phyloP scores from a whole-genome alignment of 2,888 invertebrate species.

The Pecten maximus region DNA sequence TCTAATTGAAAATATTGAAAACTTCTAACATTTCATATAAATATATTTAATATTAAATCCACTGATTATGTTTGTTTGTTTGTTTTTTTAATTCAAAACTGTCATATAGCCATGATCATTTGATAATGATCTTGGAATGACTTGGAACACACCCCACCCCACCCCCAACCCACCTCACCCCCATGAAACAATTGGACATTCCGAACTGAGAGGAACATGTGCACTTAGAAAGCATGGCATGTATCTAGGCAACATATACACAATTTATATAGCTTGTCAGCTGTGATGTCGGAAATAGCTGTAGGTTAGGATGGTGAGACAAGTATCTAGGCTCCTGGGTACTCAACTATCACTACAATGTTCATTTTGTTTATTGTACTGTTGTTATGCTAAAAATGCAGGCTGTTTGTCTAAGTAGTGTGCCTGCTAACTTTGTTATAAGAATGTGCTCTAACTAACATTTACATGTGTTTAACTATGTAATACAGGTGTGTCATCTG shows the following conservation, averaged over 20 bases:
- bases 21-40: too few species aligned
- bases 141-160: too few species aligned
- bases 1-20: too few species aligned
- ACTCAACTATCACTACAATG: not conserved
- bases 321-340: not conserved
- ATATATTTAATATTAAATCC: too few species aligned
- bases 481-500: not conserved
- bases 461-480: not conserved
- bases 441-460: not conserved
- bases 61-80: too few species aligned
- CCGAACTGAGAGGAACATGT: not conserved
- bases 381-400: not conserved
- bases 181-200: too few species aligned
- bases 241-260: constrained; percentile 1
- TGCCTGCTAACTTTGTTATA: not conserved
- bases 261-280: constrained; percentile 13
- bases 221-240: not conserved
- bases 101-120: too few species aligned
- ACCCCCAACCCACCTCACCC: too few species aligned
- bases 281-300: not conserved
- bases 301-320: not conserved
- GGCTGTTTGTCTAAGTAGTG: not conserved
- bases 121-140: too few species aligned
- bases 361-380: not conserved
- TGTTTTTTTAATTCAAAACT: too few species aligned